Base-by-base conservation (phyloP, 1,140 invertebrate species). In the Pseudomyrmex gracilis region DNA sequence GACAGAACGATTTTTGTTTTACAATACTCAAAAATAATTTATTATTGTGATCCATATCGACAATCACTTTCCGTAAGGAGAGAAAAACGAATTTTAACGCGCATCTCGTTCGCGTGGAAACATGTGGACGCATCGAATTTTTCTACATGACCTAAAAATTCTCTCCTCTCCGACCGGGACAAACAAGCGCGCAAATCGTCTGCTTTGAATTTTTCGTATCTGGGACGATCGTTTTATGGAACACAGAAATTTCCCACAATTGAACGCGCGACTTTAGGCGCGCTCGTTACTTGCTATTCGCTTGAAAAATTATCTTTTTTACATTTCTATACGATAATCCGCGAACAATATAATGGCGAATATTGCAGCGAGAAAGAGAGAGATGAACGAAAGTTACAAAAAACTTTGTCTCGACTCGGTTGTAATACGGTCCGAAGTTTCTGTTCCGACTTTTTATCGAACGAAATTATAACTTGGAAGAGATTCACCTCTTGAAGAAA, bases 121-220 rank as follows among this genome's bases (percentile, higher is more conserved):
- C 47, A 5, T 15, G 53, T 57, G 15, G 34, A 57, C 15, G n/a
- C 20, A 45, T 57, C 70, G 68, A 55, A 57, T 60, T 58, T 15
- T 24, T 61, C 45, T 34, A 71, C 24, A 20, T 24, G 73, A 61
- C 74, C 82, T 87, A 80, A 70, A 87, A 80, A 34, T 34, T 34
- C 34, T 34, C 34, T 20, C 68, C 70, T 63, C 7, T 4, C 8
- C 20, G 68, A 80, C 70, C 78, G 45, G 85, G 64, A 70, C 85
- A 68, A 64, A 84, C 82, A 58, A 68, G 63, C 57, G 73, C 12
- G 73, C 12, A 70, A 76, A 85, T 49, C 47, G 47, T 55, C 67
- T 82, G 84, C 61, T 60, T 60, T 53, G 84, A 87, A 86, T 84
- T 84, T 84, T 83, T 67, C 60, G 76, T 87, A 87, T 87, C 64